Evolutionary conservation across 2,888 invertebrate genomes (phyloP).

Genomic region (Aromia moschata): DNA sequence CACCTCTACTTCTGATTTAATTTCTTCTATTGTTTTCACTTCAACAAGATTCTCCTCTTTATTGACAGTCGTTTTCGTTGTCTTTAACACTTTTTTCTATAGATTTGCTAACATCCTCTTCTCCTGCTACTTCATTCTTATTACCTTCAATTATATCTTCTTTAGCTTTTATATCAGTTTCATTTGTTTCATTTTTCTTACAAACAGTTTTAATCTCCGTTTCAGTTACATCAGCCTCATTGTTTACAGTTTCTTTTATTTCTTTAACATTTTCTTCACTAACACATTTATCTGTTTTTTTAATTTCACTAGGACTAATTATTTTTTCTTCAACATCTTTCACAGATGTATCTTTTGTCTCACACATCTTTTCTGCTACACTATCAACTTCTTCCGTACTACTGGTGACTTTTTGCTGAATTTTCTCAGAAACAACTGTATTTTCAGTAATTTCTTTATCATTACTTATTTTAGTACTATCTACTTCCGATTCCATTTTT

Average conservation of each 20-base stretch:
- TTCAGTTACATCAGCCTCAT: slow-evolving; percentile 34
- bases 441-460: slow-evolving; percentile 19
- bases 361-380: slow-evolving; percentile 4
- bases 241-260: slow-evolving; percentile 6
- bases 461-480: slow-evolving; percentile 5
- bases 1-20: neutral
- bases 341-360: slow-evolving; percentile 27
- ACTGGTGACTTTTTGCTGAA: neutral
- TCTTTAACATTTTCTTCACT: neutral
- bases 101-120: slow-evolving; percentile 2
- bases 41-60: neutral
- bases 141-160: slow-evolving; percentile 33
- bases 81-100: neutral
- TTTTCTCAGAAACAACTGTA: too few species aligned
- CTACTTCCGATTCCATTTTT: slow-evolving; percentile 25
- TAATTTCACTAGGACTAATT: neutral
- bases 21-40: neutral
- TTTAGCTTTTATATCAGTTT: slow-evolving; percentile 47
- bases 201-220: slow-evolving; percentile 33
- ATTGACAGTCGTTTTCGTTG: neutral
- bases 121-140: slow-evolving; percentile 12
- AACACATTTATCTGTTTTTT: neutral
- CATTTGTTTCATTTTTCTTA: slow-evolving; percentile 24
- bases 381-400: slow-evolving; percentile 11
- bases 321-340: slow-evolving; percentile 12